These are phyloP conservation scores for Meiosimyza decipiens DNA, from an alignment of 2,888 invertebrate species.

Conservation along the genomic window DNA sequence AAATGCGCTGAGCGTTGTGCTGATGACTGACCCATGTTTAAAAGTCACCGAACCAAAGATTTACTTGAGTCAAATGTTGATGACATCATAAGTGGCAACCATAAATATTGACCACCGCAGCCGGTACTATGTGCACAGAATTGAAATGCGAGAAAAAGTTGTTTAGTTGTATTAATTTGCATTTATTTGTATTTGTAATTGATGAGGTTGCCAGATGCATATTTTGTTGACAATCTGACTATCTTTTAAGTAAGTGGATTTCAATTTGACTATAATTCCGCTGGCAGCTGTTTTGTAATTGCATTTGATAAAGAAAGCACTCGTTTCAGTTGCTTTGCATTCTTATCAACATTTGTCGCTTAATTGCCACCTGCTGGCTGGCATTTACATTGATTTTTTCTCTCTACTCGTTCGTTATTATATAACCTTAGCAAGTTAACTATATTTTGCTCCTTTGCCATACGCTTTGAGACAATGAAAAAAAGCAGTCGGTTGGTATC, in stretches of 20 bases:
- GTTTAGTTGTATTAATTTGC: neutral
- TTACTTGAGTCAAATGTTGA: slow-evolving; percentile 14
- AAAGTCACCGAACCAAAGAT: neutral
- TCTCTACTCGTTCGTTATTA: neutral
- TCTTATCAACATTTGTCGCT: neutral
- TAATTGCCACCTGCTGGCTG: slow-evolving; percentile 9
- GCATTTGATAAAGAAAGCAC: slow-evolving; percentile 5
- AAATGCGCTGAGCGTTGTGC: neutral
- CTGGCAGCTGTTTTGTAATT: neutral
- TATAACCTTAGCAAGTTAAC: neutral
- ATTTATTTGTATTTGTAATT: slow-evolving; percentile 1
- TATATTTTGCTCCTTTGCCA: too few relatives aligned
- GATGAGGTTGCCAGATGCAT: neutral
- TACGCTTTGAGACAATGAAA: slow-evolving; percentile 27
- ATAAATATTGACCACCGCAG: neutral
- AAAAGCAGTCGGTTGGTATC: neutral
- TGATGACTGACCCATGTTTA: too few relatives aligned
- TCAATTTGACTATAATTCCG: too few relatives aligned
- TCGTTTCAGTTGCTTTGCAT: neutral
- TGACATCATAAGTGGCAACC: slow-evolving; percentile 23
- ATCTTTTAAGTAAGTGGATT: too few relatives aligned
- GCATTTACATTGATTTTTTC: neutral
- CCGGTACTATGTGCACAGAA: neutral
- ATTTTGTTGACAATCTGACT: neutral
- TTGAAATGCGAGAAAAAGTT: neutral